Evolutionary conservation across 2,888 invertebrate species (phyloP).

Genomic region (Amphiduros pacificus): DNA sequence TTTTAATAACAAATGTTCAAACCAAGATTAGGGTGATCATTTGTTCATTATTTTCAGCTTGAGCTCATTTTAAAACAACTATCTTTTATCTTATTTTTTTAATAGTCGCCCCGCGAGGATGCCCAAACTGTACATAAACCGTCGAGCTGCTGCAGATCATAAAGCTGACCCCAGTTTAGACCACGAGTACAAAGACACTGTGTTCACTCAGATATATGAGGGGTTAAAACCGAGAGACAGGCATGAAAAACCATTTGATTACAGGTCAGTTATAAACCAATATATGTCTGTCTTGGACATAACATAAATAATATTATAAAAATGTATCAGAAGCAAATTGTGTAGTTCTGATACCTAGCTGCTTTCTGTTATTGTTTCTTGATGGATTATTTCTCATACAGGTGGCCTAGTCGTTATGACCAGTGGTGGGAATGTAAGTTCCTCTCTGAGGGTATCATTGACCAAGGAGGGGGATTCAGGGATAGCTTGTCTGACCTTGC

Average conservation of each 20-base stretch:
- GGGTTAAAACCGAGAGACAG: conserved; percentile 53
- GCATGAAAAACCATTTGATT: conserved; percentile 47
- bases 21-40: no score
- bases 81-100: conserved; percentile 9
- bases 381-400: no score
- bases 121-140: conserved; percentile 52
- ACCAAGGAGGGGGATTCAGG: conserved; percentile 59
- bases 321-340: no score
- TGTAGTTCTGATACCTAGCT: no score
- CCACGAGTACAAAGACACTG: conserved; percentile 50
- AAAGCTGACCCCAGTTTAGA: conserved; percentile 46
- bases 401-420: conserved; percentile 53
- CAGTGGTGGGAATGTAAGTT: conserved; percentile 62
- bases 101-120: conserved; percentile 28
- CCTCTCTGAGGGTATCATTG: conserved; percentile 58
- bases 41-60: no score
- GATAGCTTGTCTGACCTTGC: conserved; percentile 59
- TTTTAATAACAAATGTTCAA: no score
- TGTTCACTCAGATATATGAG: conserved; percentile 56
- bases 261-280: conserved; percentile 38
- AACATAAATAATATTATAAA: not conserved
- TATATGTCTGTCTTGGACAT: not conserved
- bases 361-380: no score
- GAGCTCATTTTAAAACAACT: not conserved
- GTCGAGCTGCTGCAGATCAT: conserved; percentile 55